Conservation (phyloP, 2,113 vertebrate genomes). For the Siphamia tubifer region DNA sequence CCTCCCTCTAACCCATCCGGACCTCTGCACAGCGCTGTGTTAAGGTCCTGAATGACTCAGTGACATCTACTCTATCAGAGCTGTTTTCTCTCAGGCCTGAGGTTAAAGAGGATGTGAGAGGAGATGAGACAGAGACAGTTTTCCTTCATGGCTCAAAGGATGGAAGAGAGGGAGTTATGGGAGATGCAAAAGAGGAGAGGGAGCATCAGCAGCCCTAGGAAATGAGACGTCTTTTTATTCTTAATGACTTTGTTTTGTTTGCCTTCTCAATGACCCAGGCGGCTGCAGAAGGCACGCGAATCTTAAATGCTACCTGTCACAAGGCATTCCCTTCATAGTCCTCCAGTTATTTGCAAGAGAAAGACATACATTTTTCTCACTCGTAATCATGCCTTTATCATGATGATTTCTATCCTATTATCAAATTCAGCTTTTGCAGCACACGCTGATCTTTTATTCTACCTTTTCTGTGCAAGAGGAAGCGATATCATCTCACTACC, state of each 20-base stretch:
- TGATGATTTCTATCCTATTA: background rate
- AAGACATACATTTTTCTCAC: background rate
- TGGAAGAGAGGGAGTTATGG: background rate
- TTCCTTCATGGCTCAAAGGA: background rate
- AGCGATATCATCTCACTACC: background rate
- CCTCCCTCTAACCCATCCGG: constrained; percentile 10
- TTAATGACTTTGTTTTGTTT: constrained; percentile 3
- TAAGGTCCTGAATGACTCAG: constrained; percentile 7
- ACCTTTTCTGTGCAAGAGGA: background rate
- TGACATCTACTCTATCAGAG: background rate
- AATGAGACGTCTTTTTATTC: background rate
- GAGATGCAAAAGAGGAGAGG: background rate
- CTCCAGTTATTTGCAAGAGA: background rate
- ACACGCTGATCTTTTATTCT: background rate
- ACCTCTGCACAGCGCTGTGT: background rate
- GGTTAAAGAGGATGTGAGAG: background rate
- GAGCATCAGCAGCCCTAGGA: background rate
- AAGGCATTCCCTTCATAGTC: background rate
- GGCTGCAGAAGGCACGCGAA: background rate
- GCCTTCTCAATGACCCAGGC: background rate
- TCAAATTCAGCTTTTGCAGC: background rate
- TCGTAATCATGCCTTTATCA: background rate
- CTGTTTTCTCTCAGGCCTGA: background rate
- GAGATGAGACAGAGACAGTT: background rate
- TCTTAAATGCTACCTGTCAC: background rate